Evolutionary conservation across 2,797 vertebrate genomes (phyloP), one percentile per base, ranked within the genome.

Genomic region (Melanotaenia nigrans): DNA sequence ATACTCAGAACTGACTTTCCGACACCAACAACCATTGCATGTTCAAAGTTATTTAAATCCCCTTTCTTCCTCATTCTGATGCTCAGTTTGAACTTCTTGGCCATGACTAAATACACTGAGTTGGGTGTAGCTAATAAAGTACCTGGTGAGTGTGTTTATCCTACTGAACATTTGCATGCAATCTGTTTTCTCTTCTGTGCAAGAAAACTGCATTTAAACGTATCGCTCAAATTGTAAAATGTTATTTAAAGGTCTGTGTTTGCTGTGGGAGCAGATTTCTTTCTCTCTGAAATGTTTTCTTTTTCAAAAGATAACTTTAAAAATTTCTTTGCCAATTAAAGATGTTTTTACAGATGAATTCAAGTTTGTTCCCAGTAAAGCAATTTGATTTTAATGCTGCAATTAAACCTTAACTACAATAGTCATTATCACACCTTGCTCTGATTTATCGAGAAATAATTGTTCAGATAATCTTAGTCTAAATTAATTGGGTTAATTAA

Each of bases 401-500:
- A 91, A 93, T 95, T 87, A 91, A 91, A 91, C 84, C 75, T 79
- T 86, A 90, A 92, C 90, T 86, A 82, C 78, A 85, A 88, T 68
- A 89, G 77, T 90, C 85, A 82, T 88, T 81, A 75, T 85, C 80
- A 73, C 89, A 92, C 85, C 88, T 89, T 89, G 85, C 88, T 83
- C 83, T 89, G 90, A 92, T 89, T 93, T 92, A 93, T 93, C 65
- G 73, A 86, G 88, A 85, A 93, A 92, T 91, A 91, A 93, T 93
- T 90, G 88, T 94, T 92, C 87, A 83, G 87, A 92, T 94, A 92
- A 93, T 93, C 88, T 90, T 92, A 85, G 91, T 92, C 81, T 89
- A 89, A 93, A 93, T 93, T 90, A 94, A 94, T 92, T 92, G 82
- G 86, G 89, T 93, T 93, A 92, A 94, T 94, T 93, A 93, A 93